Evolutionary conservation across 37 sponge, comb jelly and placozoan genomes (phyloP), one percentile per base, ranked within the genome.

Genomic region (Haliclona indistincta): DNA sequence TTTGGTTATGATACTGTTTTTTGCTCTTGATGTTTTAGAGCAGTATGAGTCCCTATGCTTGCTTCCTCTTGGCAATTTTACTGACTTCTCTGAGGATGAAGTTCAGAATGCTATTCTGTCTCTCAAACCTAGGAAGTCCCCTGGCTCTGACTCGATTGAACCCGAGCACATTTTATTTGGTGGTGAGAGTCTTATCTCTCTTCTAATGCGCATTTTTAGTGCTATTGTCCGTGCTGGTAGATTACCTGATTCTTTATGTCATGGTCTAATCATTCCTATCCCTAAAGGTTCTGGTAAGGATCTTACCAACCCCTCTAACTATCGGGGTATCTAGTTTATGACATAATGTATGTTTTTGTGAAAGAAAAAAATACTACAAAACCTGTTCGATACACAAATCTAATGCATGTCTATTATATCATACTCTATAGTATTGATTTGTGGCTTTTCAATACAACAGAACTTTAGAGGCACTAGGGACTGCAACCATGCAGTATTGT

Each of bases 341-440:
- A n/a, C n/a, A n/a, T n/a, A n/a, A n/a, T n/a, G n/a, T n/a, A n/a
- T n/a, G n/a, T n/a, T n/a, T n/a, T n/a, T n/a, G n/a, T n/a, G n/a
- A n/a, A n/a, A n/a, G n/a, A n/a, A n/a, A n/a, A n/a, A n/a, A n/a
- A n/a, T n/a, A n/a, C n/a, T n/a, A n/a, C n/a, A n/a, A n/a, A n/a
- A n/a, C n/a, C n/a, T 34, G n/a, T n/a, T n/a, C n/a, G n/a, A n/a
- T n/a, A n/a, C n/a, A n/a, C n/a, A n/a, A n/a, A n/a, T n/a, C n/a
- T n/a, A n/a, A n/a, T n/a, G n/a, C n/a, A n/a, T n/a, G n/a, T n/a
- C n/a, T n/a, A n/a, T 23, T 70, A 19, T 49, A 15, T 36, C 42
- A 82, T 51, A 74, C 73, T 82, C 0, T 63, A 33, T 44, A 64
- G 67, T 25, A 82, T 41, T 52, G 73, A n/a, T n/a, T n/a, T n/a